Conservation (phyloP, 2,113 vertebrate genomes). For the Daubentonia madagascariensis region DNA sequence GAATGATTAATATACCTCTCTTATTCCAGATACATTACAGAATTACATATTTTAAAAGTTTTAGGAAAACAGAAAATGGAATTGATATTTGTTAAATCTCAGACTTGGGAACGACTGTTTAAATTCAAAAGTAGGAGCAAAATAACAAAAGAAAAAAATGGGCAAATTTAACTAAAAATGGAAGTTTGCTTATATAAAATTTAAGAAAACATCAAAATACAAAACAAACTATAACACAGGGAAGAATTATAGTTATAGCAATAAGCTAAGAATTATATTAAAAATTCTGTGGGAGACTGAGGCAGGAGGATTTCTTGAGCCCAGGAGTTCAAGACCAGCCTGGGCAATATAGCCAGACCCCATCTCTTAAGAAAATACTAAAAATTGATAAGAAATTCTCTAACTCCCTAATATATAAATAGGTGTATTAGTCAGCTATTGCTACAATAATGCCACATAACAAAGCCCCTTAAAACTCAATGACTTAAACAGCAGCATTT, state of each 20-base stretch:
- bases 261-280: not conserved
- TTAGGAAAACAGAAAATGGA: constrained; percentile 27
- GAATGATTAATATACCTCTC: not conserved
- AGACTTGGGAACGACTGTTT: not conserved
- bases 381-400: not conserved
- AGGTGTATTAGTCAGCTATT: not conserved
- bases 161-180: constrained; percentile 5
- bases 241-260: not conserved
- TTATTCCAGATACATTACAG: not conserved
- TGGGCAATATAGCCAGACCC: too few relatives aligned
- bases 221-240: not conserved
- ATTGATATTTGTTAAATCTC: not conserved
- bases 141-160: not conserved
- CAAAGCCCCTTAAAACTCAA: not conserved
- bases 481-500: not conserved
- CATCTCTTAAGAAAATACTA: not conserved
- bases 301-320: too few relatives aligned
- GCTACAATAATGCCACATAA: not conserved
- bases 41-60: not conserved
- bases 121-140: not conserved
- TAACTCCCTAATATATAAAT: not conserved
- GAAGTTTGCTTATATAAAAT: not conserved
- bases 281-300: not conserved
- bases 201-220: not conserved
- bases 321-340: too few relatives aligned